These are phyloP conservation scores for Neuroterus valhalla DNA, from an alignment of 1,140 invertebrate genomes.

Conservation along the genomic window DNA sequence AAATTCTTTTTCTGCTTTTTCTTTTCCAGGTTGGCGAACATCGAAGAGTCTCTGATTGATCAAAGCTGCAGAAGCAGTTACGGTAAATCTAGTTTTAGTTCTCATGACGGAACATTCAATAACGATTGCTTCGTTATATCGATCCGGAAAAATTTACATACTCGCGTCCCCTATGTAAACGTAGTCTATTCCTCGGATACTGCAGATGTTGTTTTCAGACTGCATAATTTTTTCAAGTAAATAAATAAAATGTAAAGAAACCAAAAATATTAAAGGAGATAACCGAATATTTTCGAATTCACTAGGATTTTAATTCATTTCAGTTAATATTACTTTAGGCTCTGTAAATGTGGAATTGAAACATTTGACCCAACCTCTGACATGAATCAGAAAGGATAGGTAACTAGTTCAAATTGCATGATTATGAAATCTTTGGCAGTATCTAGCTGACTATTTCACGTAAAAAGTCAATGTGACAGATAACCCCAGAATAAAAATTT, in stretches of 20 bases:
- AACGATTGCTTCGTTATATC: conserved; percentile 8
- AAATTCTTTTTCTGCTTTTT: neutral
- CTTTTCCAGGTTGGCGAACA: neutral
- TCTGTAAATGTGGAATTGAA: too few relatives aligned
- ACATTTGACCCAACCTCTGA: too few relatives aligned
- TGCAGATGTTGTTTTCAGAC: neutral
- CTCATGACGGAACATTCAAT: conserved; percentile 10
- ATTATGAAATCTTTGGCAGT: too few relatives aligned
- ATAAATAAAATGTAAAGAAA: neutral
- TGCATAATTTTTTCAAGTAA: neutral
- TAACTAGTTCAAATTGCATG: too few relatives aligned
- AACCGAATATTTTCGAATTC: too few relatives aligned
- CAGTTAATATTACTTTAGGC: too few relatives aligned
- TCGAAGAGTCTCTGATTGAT: neutral
- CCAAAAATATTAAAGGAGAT: too few relatives aligned
- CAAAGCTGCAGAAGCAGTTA: neutral
- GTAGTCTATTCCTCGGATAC: neutral
- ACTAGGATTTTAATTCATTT: too few relatives aligned
- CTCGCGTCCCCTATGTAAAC: neutral
- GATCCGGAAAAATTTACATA: neutral
- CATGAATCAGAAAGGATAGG: too few relatives aligned
- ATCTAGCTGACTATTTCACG: too few relatives aligned
- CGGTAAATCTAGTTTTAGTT: conserved; percentile 1
- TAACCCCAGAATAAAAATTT: too few relatives aligned
- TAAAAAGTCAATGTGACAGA: too few relatives aligned